Evolutionary conservation across 1,140 invertebrate species (phyloP), one percentile per base, ranked within the genome.

Genomic region (Sminthurinus signatus): DNA sequence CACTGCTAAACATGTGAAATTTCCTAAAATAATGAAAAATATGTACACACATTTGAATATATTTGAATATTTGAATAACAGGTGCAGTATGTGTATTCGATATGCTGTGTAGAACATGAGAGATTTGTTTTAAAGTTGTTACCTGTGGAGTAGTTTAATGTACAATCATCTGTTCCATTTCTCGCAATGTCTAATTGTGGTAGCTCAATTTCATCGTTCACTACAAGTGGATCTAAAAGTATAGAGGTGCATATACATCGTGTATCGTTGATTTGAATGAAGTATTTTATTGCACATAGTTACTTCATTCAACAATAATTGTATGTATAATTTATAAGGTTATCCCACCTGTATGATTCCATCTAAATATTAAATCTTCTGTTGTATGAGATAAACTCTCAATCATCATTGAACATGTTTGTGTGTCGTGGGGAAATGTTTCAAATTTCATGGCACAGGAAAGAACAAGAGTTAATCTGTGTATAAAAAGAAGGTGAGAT

Each of bases 1-100:
- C 15, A 93, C 88, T 75, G 91, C 87, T 60, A 93, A 77, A 65
- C 90, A 93, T 1, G 89, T 92, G 75, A 93, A 93, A 74, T 92
- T 92, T 54, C 89, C 89, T 84, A 79, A 72, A 68, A 83, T 78
- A 66, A 64, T 51, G 28, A 27, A 44, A 29, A 48, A 69, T n/a
- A n/a, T n/a, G n/a, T n/a, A n/a, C n/a, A n/a, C n/a, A n/a, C n/a
- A n/a, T n/a, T n/a, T 36, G 15, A 54, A 69, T n/a, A n/a, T n/a
- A n/a, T n/a, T n/a, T n/a, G n/a, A n/a, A n/a, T n/a, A n/a, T n/a
- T n/a, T n/a, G n/a, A n/a, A n/a, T n/a, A n/a, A n/a, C n/a, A n/a
- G n/a, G n/a, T n/a, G n/a, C n/a, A n/a, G n/a, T n/a, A n/a, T n/a
- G n/a, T n/a, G n/a, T n/a, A n/a, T n/a, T n/a, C n/a, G n/a, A n/a